Conservation (phyloP, 30 jellyfish, hydroid and myxozoan genomes). For the Cassiopea andromeda region DNA sequence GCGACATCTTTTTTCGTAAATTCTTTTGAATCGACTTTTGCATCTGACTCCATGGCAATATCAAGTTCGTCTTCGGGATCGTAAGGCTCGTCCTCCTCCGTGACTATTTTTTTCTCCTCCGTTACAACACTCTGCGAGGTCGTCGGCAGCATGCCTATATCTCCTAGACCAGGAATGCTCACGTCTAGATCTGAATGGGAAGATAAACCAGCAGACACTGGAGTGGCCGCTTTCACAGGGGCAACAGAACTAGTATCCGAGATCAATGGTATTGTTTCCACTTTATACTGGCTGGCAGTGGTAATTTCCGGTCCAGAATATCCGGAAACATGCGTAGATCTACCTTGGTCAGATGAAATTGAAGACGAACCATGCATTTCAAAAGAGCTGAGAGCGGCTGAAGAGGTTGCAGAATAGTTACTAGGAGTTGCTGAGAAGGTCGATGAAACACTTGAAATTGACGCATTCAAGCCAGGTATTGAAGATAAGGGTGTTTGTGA, state of each 20-base stretch:
- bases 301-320: neutral
- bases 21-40: neutral
- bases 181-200: neutral
- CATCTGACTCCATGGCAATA: slow-evolving; percentile 18
- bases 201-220: neutral
- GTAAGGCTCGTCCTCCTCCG: slow-evolving; percentile 50
- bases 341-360: neutral
- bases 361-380: neutral
- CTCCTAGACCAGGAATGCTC: neutral
- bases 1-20: neutral
- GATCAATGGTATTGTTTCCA: neutral
- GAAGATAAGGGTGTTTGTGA: neutral
- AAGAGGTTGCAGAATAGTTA: neutral
- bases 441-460: neutral
- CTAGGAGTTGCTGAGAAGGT: neutral
- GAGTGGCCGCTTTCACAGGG: neutral
- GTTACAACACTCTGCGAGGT: neutral
- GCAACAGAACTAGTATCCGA: neutral
- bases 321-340: neutral
- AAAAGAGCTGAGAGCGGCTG: neutral
- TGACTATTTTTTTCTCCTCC: neutral
- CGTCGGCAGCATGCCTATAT: neutral
- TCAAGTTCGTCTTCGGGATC: slow-evolving; percentile 67
- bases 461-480: neutral
- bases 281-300: neutral